Base-by-base conservation (phyloP, 1,140 invertebrate species). In the Macrostomum lignano region DNA sequence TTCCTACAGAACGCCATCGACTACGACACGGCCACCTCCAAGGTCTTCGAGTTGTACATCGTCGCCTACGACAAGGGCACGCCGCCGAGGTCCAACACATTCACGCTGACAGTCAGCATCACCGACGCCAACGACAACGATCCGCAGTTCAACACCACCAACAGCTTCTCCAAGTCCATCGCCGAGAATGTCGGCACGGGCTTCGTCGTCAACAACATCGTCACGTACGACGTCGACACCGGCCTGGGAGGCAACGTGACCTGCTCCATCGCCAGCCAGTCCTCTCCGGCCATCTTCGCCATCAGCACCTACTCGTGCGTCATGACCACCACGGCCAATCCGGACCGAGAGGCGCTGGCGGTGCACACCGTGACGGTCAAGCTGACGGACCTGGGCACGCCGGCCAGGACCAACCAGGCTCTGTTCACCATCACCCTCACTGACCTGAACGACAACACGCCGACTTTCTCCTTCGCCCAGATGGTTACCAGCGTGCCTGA, bases 361-460 rank as follows among this genome's bases (percentile, higher is more conserved):
- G 71, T 74, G 45, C 82, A 84, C 47, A 65, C 66, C 26, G 48
- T 91, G 2, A 81, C 76, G 44, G 74, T 91, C 26, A 74, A 73
- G 0, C 81, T 77, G 0, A 65, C 62, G 19, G 81, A 91, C 59
- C 41, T 42, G 31, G 50, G 42, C 11, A 34, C 51, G 7, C 32
- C 40, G 17, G 45, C 29, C 65, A 67, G 44, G 62, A 66, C 43
- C 63, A 41, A 73, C 67, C 71, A 68, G 3, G 68, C 74, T 1
- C 72, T 65, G 2, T 70, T 81, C 35, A 62, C 65, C 2, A 58
- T 82, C 25, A 69, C 72, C 44, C 69, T 88, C 17, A 58, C 74
- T 28, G 78, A 86, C 51, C 71, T 74, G 36, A 84, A 86, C 50
- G 78, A 84, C 53, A 73, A 81, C 49, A 62, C 67, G 17, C 78